Evolutionary conservation across 53 echinoderm and acorn worm species (phyloP), one percentile per base, ranked within the genome.

Genomic region (Arbacia lixula): DNA sequence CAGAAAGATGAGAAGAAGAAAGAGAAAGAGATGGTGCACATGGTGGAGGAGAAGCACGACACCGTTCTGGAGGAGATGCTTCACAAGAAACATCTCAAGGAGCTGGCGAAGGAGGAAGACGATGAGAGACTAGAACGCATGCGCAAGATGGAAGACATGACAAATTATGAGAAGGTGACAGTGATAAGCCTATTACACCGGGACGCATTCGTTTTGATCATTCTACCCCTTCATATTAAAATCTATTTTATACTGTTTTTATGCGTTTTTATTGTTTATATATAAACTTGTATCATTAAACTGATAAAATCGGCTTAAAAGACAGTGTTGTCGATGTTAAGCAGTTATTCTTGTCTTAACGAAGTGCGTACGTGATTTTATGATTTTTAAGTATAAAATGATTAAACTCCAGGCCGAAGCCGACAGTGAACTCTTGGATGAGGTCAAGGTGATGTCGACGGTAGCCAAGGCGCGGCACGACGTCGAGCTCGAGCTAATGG

Each of bases 111-210:
- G 1, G 21, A 62, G 6, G 75, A 64, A 51, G 92, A 88, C 56
- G 85, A 84, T 8, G 98, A 98, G 55, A 38, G 89, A 50, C 66
- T 92, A 41, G 71, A 94, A 40, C 86, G 98, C 2, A 77, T 94
- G 77, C 27, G 58, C 8, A 62, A 88, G 41, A 89, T 94, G 89
- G 67, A 90, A 50, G 90, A 94, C 5, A 67, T 97, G 67, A 97
- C 91, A 0, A 90, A 97, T 42, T 71, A 72, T 71, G 88, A 91
- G 28, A 84, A 63, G 89, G 91, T 91, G 66, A 27, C 27, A 24
- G n/a, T n/a, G n/a, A n/a, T n/a, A n/a, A n/a, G n/a, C n/a, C n/a
- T n/a, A n/a, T n/a, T n/a, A n/a, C n/a, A n/a, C n/a, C n/a, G n/a
- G n/a, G n/a, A n/a, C n/a, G n/a, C n/a, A n/a, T n/a, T n/a, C n/a